phyloP scores from a whole-genome alignment of 2,888 invertebrate genomes.

The Pelosia muscerda region DNA sequence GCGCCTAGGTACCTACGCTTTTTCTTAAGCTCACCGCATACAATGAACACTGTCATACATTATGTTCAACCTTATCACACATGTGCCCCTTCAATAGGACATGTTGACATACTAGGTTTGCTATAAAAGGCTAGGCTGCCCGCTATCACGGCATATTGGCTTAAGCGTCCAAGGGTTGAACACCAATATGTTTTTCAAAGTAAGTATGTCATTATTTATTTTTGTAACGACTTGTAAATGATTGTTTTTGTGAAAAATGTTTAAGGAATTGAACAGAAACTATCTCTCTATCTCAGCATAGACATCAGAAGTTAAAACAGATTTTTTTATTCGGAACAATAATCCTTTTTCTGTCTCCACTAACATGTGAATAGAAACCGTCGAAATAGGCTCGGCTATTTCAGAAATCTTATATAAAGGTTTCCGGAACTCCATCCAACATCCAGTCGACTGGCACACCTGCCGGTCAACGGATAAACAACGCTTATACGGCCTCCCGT shows the following conservation, averaged over 20 bases:
- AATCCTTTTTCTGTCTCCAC: too few relatives aligned
- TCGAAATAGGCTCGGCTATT: too few relatives aligned
- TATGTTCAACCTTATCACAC: conserved; percentile 63
- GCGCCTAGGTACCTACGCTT: conserved; percentile 27
- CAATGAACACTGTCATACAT: conserved; percentile 60
- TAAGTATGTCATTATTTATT: conserved; percentile 55
- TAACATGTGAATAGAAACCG: too few relatives aligned
- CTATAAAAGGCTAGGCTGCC: conserved; percentile 74
- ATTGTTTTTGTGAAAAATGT: neutral
- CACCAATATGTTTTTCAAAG: conserved; percentile 75
- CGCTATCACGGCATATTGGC: conserved; percentile 62
- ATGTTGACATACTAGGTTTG: conserved; percentile 55
- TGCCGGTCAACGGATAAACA: too few relatives aligned
- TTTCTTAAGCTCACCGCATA: conserved; percentile 51
- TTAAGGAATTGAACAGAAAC: too few relatives aligned
- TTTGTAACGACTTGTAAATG: neutral
- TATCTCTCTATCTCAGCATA: too few relatives aligned
- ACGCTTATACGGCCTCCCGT: too few relatives aligned
- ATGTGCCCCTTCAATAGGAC: conserved; percentile 58
- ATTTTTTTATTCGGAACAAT: too few relatives aligned
- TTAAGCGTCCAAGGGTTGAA: conserved; percentile 64
- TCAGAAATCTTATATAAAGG: too few relatives aligned
- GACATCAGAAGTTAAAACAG: too few relatives aligned
- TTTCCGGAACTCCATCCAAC: too few relatives aligned
- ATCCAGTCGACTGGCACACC: too few relatives aligned